Percentiles rank a stretch among this genome's conserved stretches.
Conservation (phyloP, 2,113 vertebrate genomes). For the Dicaeum eximium region DNA sequence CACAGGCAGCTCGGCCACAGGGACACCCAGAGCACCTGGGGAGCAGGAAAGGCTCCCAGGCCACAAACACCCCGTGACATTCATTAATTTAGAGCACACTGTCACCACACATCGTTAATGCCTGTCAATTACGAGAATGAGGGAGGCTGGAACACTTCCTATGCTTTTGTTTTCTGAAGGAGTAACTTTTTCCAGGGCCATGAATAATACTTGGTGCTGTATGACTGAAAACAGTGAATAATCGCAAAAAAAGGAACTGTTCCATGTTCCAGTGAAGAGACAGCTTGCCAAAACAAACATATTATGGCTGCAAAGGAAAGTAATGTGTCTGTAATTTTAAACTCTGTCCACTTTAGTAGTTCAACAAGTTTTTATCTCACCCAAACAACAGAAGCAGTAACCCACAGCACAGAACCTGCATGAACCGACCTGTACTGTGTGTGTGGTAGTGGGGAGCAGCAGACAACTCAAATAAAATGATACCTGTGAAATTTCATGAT, state of each 20-base stretch:
- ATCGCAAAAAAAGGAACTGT: conserved; percentile 36
- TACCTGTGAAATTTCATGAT: not conserved
- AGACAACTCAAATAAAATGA: not conserved
- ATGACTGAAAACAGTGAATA: conserved; percentile 51
- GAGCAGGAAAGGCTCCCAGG: not conserved
- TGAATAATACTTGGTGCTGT: conserved; percentile 47
- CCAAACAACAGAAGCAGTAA: not conserved
- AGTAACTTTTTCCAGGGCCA: conserved; percentile 54
- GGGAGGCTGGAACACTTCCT: not conserved
- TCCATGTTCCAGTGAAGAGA: conserved; percentile 6
- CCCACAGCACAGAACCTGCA: not conserved
- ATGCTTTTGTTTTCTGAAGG: conserved; percentile 11
- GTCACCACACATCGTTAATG: not conserved
- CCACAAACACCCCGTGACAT: fast-evolving
- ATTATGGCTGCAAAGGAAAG: conserved; percentile 60
- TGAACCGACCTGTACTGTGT: not conserved
- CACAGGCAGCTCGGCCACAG: not conserved
- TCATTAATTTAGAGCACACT: fast-evolving
- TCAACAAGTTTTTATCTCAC: conserved; percentile 51
- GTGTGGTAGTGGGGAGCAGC: not conserved
- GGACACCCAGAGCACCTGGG: fast-evolving
- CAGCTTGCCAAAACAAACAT: conserved; percentile 55
- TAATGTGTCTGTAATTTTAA: conserved; percentile 63
- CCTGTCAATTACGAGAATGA: not conserved
- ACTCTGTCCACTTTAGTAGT: conserved; percentile 53